phyloP scores from a whole-genome alignment of 2,113 vertebrate genomes.

The Casuarius casuarius region DNA sequence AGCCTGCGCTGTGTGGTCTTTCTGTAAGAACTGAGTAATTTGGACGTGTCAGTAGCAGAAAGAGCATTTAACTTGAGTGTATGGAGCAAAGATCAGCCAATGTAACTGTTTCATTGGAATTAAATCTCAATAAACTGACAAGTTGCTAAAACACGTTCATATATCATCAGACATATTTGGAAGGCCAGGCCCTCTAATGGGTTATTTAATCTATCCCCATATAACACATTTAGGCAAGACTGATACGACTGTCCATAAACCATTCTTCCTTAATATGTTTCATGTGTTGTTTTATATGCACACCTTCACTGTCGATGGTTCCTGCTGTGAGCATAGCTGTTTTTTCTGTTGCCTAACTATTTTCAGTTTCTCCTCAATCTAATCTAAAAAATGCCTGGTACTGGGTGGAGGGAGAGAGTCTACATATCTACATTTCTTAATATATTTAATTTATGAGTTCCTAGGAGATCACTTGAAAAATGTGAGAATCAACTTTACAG shows the following conservation, averaged over 20 bases:
- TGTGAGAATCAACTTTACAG: background rate
- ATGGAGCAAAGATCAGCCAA: background rate
- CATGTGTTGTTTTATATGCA: background rate
- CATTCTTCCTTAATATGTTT: background rate
- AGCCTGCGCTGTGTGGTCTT: background rate
- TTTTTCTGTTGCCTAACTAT: background rate
- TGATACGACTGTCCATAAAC: background rate
- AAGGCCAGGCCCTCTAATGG: background rate
- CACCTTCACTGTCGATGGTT: background rate
- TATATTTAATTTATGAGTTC: background rate
- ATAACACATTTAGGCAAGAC: background rate
- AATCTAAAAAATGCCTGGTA: background rate
- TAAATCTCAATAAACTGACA: background rate
- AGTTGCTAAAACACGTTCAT: background rate
- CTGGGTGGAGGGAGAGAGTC: rapidly evolving
- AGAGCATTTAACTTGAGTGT: background rate
- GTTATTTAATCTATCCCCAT: background rate
- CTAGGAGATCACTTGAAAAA: background rate
- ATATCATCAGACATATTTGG: background rate
- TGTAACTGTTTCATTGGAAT: background rate
- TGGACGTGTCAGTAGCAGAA: background rate
- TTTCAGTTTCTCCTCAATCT: background rate
- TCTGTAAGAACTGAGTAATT: background rate
- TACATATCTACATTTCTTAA: background rate
- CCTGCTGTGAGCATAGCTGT: background rate